Conservation (phyloP, 92 coral and sea anemone genomes). For the Porites cylindrica region DNA sequence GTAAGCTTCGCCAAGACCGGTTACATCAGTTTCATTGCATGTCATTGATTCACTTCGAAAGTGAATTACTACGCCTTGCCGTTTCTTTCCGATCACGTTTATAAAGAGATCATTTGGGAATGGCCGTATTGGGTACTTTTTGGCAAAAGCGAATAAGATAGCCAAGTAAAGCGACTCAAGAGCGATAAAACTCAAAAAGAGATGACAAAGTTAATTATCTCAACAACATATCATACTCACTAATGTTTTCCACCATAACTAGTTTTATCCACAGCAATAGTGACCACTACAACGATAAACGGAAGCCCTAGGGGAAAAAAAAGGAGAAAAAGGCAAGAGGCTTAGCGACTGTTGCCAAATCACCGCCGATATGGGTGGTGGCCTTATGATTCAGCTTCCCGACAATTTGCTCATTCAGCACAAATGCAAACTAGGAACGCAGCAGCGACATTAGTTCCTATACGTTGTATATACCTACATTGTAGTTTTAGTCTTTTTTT, state of each 20-base stretch:
- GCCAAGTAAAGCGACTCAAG: not conserved
- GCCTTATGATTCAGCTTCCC: not conserved
- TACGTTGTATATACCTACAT: too few species aligned
- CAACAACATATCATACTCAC: constrained; percentile 60
- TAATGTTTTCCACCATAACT: constrained; percentile 96
- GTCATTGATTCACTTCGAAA: too few species aligned
- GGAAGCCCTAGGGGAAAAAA: constrained; percentile 76
- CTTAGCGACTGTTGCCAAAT: not conserved
- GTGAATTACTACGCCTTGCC: too few species aligned
- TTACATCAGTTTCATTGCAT: too few species aligned
- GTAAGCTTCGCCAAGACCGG: too few species aligned
- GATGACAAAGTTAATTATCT: not conserved
- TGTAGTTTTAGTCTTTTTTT: too few species aligned
- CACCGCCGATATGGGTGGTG: not conserved
- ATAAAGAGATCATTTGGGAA: too few species aligned
- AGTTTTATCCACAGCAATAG: constrained; percentile 84
- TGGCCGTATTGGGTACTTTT: not conserved
- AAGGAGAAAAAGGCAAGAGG: not conserved
- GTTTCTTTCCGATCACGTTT: not conserved
- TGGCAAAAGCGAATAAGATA: not conserved
- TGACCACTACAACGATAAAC: constrained; percentile 79
- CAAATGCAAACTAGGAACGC: too few species aligned
- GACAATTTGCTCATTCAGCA: too few species aligned
- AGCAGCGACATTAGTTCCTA: too few species aligned
- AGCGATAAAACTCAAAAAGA: not conserved